Evolutionary conservation across 1,140 invertebrate species (phyloP), one percentile per base, ranked within the genome.

Genomic region (Arion vulgaris): DNA sequence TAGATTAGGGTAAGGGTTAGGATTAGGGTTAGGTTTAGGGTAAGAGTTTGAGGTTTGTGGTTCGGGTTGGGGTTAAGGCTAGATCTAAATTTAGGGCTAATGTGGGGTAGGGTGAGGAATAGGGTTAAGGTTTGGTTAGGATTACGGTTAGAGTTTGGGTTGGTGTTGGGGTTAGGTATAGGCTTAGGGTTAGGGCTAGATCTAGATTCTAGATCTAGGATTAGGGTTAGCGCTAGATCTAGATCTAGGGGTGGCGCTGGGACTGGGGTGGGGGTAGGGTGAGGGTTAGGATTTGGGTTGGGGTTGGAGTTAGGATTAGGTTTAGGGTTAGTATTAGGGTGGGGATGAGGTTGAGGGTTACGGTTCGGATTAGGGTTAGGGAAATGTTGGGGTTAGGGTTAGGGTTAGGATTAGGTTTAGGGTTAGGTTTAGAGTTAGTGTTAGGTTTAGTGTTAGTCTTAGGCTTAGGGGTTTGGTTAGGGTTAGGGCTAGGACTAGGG

Each of bases 61-160:
- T 83, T 72, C 73, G 85, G 82, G 79, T 85, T 82, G 79, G 85
- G 85, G 75, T 85, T 82, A 81, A 79, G 79, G 74, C 81, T 82
- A 71, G 74, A 79, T 51, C 71, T 85, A 78, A 74, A 73, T 74
- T 78, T 82, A 81, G 74, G 82, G 79, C 77, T 85, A 81, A 74
- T 74, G 80, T 38, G 80, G 78, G 79, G 81, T 77, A 74, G 68
- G 79, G 79, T 77, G 41, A 74, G 80, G 82, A 78, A 71, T 76
- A 77, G 77, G 82, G 81, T 68, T 80, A 41, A 41, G 82, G 73
- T 66, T 81, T 68, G 41, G 82, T 72, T 77, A 76, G 41, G 68
- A 79, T 72, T 77, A 81, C 5, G 49, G 78, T 57, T 71, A 45
- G 69, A 49, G 75, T 81, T 69, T 57, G 62, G 51, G 83, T 34